These are phyloP conservation scores for Spheniscus humboldti DNA, from an alignment of 2,797 vertebrate species.

Conservation along the genomic window DNA sequence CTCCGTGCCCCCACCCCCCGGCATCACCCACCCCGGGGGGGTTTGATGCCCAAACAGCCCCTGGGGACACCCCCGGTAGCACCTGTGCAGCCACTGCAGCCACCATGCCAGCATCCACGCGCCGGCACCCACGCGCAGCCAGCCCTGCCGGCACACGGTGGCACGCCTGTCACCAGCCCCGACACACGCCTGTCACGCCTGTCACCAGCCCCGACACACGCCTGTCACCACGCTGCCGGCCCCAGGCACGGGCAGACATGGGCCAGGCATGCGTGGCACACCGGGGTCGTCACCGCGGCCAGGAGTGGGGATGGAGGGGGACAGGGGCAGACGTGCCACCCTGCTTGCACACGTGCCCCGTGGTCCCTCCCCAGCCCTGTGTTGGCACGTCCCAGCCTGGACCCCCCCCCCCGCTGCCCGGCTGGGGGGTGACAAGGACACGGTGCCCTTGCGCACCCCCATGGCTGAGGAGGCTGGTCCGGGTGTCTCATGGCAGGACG, in stretches of 20 bases:
- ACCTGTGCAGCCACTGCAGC: not conserved
- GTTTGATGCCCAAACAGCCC: not conserved
- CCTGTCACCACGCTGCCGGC: rapidly evolving
- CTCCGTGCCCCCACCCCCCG: rapidly evolving
- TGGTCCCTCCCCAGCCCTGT: not conserved
- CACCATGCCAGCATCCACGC: not conserved
- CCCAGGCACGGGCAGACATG: not conserved
- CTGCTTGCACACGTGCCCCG: rapidly evolving
- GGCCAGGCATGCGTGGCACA: rapidly evolving
- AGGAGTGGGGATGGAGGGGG: not conserved
- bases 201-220: not conserved
- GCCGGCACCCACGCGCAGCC: rapidly evolving
- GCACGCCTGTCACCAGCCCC: not conserved
- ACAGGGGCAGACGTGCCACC: not conserved
- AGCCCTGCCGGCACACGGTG: rapidly evolving
- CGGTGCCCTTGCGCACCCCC: not conserved
- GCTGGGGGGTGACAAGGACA: not conserved
- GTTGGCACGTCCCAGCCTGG: not conserved
- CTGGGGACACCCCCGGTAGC: not conserved
- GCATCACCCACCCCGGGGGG: rapidly evolving
- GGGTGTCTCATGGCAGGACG: not conserved
- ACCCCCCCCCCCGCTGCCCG: too few species aligned
- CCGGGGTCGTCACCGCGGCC: rapidly evolving
- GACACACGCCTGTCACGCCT: not conserved
- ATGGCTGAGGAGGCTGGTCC: not conserved